Base-by-base conservation (phyloP, 2,888 invertebrate genomes). In the Acronicta aceris region DNA sequence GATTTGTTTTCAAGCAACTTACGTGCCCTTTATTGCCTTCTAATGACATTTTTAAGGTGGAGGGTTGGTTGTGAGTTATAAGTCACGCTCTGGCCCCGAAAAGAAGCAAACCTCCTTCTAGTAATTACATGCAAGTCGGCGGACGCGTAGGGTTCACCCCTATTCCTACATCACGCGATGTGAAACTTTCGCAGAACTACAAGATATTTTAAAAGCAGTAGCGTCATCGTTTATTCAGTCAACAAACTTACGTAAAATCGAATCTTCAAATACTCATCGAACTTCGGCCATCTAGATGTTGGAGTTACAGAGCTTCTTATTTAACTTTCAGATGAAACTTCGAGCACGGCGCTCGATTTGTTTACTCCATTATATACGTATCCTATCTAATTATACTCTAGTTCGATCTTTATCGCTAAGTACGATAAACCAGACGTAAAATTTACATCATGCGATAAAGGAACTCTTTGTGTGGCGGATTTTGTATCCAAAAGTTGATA, bases 51-150 rank as follows among this genome's bases (percentile, higher is more conserved):
- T 77, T 83, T 83, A 82, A 80, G 79, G 76, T 76, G 64, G 81
- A 86, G 89, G 88, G 84, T 83, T 73, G 79, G 76, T 74, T 73
- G 77, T 85, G 86, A 91, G 89, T 89, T 73, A 78, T 85, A 86
- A 91, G 88, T 89, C 91, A 90, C 90, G 89, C 85, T 76, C 66
- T 81, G 81, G 77, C 85, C 87, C 89, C 87, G 79, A 89, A 92
- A 93, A 89, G 89, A 82, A 89, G 82, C 82, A 76, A 90, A 91
- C 87, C 92, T 90, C 86, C 87, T 89, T 86, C 83, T 69, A 70
- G 86, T 88, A 93, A 93, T 93, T 93, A 93, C 90, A 90, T 87
- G 89, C 89, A 89, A 90, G 89, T 81, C 84, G 87, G 82, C 76
- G 79, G 78, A 74, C 71, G 80, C 75, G 64, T 79, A 83, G 86